These are phyloP conservation scores for Cheilinus undulatus DNA, from an alignment of 2,113 vertebrate genomes.

Conservation along the genomic window DNA sequence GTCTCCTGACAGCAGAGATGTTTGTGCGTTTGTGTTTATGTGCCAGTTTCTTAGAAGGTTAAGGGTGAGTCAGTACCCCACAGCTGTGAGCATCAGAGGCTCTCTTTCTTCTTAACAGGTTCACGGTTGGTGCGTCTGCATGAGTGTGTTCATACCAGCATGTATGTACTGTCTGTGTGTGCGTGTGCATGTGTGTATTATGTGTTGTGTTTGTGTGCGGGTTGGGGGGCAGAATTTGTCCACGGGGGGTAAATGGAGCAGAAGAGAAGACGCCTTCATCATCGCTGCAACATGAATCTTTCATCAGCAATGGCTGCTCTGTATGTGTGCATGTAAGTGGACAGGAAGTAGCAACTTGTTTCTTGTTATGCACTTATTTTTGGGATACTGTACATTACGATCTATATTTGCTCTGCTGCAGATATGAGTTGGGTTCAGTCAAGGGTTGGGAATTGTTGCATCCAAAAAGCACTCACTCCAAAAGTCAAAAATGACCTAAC, in stretches of 20 bases:
- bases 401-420: background rate
- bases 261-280: conserved; percentile 70
- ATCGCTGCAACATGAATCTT: conserved; percentile 68
- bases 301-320: conserved; percentile 56
- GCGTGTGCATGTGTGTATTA: background rate
- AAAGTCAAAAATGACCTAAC: too few relatives aligned
- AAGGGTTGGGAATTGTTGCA: too few relatives aligned
- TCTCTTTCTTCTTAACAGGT: conserved; percentile 43
- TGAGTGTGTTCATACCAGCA: conserved; percentile 6
- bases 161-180: background rate
- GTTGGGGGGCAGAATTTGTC: conserved; percentile 56
- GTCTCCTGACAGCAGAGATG: conserved; percentile 38
- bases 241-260: conserved; percentile 71
- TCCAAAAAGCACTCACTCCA: too few relatives aligned
- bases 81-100: conserved; percentile 63
- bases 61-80: conserved; percentile 66
- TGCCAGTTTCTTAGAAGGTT: conserved; percentile 48
- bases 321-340: conserved; percentile 29
- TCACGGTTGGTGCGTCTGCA: conserved; percentile 1
- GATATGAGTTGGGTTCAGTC: too few relatives aligned
- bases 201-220: conserved; percentile 7
- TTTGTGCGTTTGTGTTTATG: conserved; percentile 10
- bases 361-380: conserved; percentile 1
- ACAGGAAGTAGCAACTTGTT: conserved; percentile 11
- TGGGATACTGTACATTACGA: conserved; percentile 11